Base-by-base conservation (phyloP, 2,888 invertebrate genomes). In the Parascotia fuliginaria region DNA sequence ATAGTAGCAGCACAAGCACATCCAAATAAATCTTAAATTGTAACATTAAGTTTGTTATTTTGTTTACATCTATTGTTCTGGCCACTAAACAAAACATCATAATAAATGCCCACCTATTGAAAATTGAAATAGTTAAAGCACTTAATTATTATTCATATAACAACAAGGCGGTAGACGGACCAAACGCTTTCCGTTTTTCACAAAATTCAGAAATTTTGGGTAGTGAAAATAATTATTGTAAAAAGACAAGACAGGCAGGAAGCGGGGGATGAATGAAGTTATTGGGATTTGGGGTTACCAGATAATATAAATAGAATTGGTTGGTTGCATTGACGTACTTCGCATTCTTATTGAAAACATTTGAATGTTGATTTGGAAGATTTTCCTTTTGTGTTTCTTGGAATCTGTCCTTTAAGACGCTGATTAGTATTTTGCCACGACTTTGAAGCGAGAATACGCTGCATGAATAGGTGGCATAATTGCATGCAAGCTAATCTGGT, bases 101-200 rank as follows among this genome's bases (percentile, higher is more conserved):
- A 36, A 12, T 0, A 37, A 9, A 13, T 7, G 15, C 39, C 22
- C 27, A 45, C 33, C 24, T 16, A 33, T 33, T 12, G 7, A 39
- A 27, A 45, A 45, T 29, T 46, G 29, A 13, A 40, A 19, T n/a
- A 32, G 14, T 16, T 39, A 33, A 9, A 14, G 13, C 16, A 40
- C n/a, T n/a, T n/a, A n/a, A n/a, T n/a, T n/a, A n/a, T n/a, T n/a
- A 28, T 34, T 28, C 22, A 11, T 38, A 7, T 22, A 42, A 11
- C 28, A 19, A 28, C 32, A 33, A 40, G 46, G 38, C 33, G 12
- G 36, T 11, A 40, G 34, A 22, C 33, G 14, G 32, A 28, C 31
- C 24, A n/a, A 42, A 31, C 48, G 3, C 34, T 39, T 32, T 24
- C 36, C 38, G 7, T 11, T 46, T 40, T 46, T 40, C 34, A 14